Conservation (phyloP, 2,797 vertebrate genomes). For the Yasuhikotakia modesta region DNA sequence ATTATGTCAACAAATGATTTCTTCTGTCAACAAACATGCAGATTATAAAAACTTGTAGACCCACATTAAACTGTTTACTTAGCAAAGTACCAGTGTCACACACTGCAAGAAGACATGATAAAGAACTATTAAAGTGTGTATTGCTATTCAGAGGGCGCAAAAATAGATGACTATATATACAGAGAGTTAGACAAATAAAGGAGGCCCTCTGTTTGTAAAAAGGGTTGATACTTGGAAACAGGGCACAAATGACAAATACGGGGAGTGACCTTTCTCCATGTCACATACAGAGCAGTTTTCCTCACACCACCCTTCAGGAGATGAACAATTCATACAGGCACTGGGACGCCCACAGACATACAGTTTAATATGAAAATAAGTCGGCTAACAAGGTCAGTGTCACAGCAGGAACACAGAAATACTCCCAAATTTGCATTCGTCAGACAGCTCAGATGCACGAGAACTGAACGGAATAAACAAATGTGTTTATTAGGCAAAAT, state of each 20-base stretch:
- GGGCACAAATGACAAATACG: conserved; percentile 48
- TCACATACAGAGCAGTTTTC: conserved; percentile 21
- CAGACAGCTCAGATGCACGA: no score
- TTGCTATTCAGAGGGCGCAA: no score
- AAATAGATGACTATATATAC: not conserved
- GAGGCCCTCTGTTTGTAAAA: conserved; percentile 37
- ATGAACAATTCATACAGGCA: conserved; percentile 44
- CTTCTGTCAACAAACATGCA: conserved; percentile 28
- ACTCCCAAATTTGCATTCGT: no score
- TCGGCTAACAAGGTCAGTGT: not conserved
- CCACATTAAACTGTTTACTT: not conserved
- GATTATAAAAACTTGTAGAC: conserved; percentile 3
- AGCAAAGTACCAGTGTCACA: not conserved
- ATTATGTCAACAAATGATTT: conserved; percentile 37
- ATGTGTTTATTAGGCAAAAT: not conserved
- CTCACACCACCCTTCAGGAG: conserved; percentile 42
- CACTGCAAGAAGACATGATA: not conserved
- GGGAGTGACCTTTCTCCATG: conserved; percentile 29
- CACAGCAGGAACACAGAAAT: not conserved
- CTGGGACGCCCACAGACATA: not conserved
- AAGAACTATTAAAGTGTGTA: no score
- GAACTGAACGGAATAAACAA: not conserved
- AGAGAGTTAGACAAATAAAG: conserved; percentile 35
- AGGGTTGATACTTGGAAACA: conserved; percentile 27
- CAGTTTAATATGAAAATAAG: conserved; percentile 21